Evolutionary conservation across 2,113 vertebrate genomes (phyloP).

Genomic region (Prunella fulvescens): DNA sequence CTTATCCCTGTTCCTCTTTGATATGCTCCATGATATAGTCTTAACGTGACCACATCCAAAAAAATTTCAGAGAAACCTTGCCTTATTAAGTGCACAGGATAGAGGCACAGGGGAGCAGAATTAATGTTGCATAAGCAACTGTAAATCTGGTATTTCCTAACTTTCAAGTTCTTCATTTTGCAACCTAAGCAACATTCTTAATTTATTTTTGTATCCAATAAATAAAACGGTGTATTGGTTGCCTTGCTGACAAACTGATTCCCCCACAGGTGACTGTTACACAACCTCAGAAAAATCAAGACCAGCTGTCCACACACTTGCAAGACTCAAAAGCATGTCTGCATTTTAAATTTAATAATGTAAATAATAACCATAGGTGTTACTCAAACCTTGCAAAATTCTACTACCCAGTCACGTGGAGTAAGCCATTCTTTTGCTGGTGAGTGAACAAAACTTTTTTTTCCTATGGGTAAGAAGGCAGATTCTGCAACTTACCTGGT

Average conservation of each 20-base stretch:
- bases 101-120: slow-evolving; percentile 31
- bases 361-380: slow-evolving; percentile 48
- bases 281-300: slow-evolving; percentile 58
- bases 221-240: slow-evolving; percentile 36
- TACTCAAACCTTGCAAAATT: slow-evolving; percentile 45
- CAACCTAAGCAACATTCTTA: slow-evolving; percentile 51
- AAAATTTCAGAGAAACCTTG: background rate
- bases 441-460: background rate
- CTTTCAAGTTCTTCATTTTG: slow-evolving; percentile 44
- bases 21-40: background rate
- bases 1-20: background rate
- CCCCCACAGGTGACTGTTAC: slow-evolving; percentile 52
- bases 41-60: slow-evolving; percentile 10
- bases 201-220: slow-evolving; percentile 46
- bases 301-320: slow-evolving; percentile 53
- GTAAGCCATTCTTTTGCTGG: background rate
- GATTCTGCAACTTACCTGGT: background rate
- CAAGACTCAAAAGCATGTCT: slow-evolving; percentile 39
- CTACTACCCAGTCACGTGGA: background rate
- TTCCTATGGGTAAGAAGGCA: background rate
- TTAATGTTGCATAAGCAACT: slow-evolving; percentile 54
- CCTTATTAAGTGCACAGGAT: slow-evolving; percentile 5
- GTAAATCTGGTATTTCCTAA: slow-evolving; percentile 63
- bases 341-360: slow-evolving; percentile 49
- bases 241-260: slow-evolving; percentile 58